Base-by-base conservation (phyloP, 2,888 invertebrate species). In the Spilosoma lubricipeda region DNA sequence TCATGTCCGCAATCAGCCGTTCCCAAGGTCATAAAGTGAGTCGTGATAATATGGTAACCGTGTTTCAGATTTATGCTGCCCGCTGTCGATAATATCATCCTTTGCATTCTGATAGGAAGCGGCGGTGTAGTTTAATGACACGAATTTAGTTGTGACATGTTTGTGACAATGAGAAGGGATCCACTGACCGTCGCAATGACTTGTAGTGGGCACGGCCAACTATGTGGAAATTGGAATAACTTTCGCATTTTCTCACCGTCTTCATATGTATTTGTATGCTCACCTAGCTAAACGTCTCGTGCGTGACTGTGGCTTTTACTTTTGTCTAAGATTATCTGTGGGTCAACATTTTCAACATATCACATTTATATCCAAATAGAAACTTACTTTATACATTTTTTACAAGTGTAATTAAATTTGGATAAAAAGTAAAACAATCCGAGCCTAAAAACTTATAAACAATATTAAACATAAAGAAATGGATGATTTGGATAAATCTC, bases 11-110 rank as follows among this genome's bases (percentile, higher is more conserved):
- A 84, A 86, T 86, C 85, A 86, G 77, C 85, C 79, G 86, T 91
- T 92, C 91, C 90, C 91, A 93, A 89, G 90, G 87, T 85, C 86
- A 83, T 90, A 89, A 90, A 90, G 85, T 86, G 88, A 90, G 89
- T 89, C 88, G 89, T 90, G 88, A 88, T 90, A 90, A 90, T 91
- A 92, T 90, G 88, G 88, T 87, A 87, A 89, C 87, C 86, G 88
- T 90, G 90, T 87, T 89, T 89, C 87, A 89, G 90, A 90, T 88
- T 89, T 89, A 88, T 85, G 85, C 86, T 85, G 85, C 85, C 82
- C 84, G 83, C 87, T 89, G 87, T 82, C 85, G 87, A 90, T 93
- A 90, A 91, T 91, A 90, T 89, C 89, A 90, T 90, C 88, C 88
- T 90, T 87, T 91, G 91, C 88, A 92, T 92, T 89, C 87, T 89